phyloP scores from a whole-genome alignment of 2,113 vertebrate species.

The Scytalopus superciliaris region DNA sequence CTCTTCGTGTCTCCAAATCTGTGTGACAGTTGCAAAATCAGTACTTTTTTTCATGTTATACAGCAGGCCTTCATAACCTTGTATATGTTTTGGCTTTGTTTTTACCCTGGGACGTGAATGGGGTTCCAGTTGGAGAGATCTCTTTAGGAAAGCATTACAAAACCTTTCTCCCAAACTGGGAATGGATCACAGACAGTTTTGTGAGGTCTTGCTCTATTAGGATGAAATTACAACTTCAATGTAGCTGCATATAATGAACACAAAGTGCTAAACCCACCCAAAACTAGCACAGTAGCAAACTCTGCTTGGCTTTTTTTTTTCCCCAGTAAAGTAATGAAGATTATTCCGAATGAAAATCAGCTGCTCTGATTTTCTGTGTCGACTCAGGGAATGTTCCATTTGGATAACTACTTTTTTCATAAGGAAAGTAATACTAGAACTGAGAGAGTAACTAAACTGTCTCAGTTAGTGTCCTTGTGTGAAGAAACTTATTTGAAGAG shows the following conservation, averaged over 20 bases:
- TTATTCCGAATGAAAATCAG: not conserved
- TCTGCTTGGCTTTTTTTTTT: not conserved
- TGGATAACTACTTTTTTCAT: not conserved
- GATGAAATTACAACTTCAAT: not conserved
- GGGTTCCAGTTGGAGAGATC: not conserved
- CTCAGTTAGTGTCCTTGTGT: not conserved
- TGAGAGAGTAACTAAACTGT: not conserved
- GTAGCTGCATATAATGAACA: not conserved
- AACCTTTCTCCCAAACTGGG: slow-evolving; percentile 1
- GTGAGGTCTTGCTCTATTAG: not conserved
- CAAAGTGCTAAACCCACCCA: not conserved
- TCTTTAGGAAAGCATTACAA: not conserved
- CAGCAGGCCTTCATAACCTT: not conserved
- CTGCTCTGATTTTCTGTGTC: not conserved
- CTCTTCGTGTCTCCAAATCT: not conserved
- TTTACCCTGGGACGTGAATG: not conserved
- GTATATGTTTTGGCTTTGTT: not conserved
- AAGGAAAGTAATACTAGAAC: not conserved
- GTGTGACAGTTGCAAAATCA: not conserved
- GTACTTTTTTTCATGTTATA: not conserved
- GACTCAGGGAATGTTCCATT: slow-evolving; percentile 49
- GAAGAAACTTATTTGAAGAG: not conserved
- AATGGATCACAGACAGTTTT: not conserved
- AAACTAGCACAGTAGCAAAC: not conserved
- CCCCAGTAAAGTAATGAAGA: not conserved